Base-by-base conservation (phyloP, 2,888 invertebrate species). In the Ditula angustiorana region DNA sequence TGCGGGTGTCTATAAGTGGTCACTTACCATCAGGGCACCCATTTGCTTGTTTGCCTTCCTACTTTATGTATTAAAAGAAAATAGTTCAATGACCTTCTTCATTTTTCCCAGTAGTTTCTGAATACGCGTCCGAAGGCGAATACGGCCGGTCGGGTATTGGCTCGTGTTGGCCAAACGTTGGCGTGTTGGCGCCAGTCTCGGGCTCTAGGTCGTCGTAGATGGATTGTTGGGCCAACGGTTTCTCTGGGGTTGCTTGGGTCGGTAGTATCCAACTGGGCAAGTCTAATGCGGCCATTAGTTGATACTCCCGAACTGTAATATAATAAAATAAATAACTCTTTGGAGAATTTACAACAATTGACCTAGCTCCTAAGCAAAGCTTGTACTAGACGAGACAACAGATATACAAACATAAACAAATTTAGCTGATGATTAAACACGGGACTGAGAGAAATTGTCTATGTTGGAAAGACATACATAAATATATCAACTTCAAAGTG, bases 251-350 rank as follows among this genome's bases (percentile, higher is more conserved):
- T 1, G 44, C n/a, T 8, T 28, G 57, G 24, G 24, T 26, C 1
- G 57, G 46, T 2, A 64, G 7, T 13, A 64, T 64, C 63, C 63
- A 64, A 26, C 58, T 64, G 3, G 63, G 63, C 0, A 64, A 41
- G 10, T 64, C 63, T 13, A 58, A 13, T 35, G 26, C n/a, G 2
- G 57, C 4, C 4, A 50, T 21, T 7, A 16, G 3, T 21, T 33
- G 33, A 33, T 13, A 44, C 5, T 63, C 33, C 5, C 35, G 2
- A 24, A 46, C 46, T 64, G 61, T 0, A 37, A 55, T 19, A 37
- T 13, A 2, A 37, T 4, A 13, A 13, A n/a, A 13, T 37, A 13
- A 3, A 37, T 13, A 11, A n/a, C 11, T 13, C 2, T 37, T 13
- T 37, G 5, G n/a, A 26, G 5, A 26, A 3, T 3, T 26, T 5